A percentile compares a stretch with the other conserved stretches of the same genome.
Evolutionary conservation across 2,888 invertebrate genomes (phyloP).

Genomic region (Apocheima hispidaria): DNA sequence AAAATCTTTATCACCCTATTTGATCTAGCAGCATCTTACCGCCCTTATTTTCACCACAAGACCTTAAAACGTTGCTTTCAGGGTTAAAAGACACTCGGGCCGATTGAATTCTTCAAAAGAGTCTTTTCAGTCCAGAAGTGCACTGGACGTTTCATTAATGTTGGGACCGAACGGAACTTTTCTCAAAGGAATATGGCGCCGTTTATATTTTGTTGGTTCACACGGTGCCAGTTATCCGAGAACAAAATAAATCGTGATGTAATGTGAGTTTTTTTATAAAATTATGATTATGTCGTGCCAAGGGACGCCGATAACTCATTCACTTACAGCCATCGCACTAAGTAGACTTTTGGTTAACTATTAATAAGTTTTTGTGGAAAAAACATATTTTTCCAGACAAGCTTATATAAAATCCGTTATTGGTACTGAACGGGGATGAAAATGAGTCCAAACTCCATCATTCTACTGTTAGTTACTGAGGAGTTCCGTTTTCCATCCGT

Average conservation of each 20-base stretch:
- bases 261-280: not conserved
- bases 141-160: constrained; percentile 57
- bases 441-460: too few relatives aligned
- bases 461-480: too few relatives aligned
- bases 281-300: too few relatives aligned
- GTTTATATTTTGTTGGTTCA: constrained; percentile 20
- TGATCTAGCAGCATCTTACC: constrained; percentile 52
- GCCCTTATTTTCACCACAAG: constrained; percentile 49
- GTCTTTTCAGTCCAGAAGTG: constrained; percentile 54
- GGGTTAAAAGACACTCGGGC: constrained; percentile 57
- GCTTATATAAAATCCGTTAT: too few relatives aligned
- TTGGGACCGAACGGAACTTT: constrained; percentile 13
- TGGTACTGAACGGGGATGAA: too few relatives aligned
- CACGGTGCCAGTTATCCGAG: not conserved
- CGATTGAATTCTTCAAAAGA: constrained; percentile 59
- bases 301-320: too few relatives aligned
- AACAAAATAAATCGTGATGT: not conserved
- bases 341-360: too few relatives aligned
- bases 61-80: constrained; percentile 60
- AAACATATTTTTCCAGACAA: too few relatives aligned
- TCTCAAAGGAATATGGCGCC: constrained; percentile 26
- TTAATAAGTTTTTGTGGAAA: too few relatives aligned
- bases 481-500: too few relatives aligned
- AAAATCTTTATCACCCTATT: not conserved
- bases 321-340: too few relatives aligned